These are phyloP conservation scores for Saccostrea echinata DNA, from an alignment of 1,140 invertebrate species.

Conservation along the genomic window DNA sequence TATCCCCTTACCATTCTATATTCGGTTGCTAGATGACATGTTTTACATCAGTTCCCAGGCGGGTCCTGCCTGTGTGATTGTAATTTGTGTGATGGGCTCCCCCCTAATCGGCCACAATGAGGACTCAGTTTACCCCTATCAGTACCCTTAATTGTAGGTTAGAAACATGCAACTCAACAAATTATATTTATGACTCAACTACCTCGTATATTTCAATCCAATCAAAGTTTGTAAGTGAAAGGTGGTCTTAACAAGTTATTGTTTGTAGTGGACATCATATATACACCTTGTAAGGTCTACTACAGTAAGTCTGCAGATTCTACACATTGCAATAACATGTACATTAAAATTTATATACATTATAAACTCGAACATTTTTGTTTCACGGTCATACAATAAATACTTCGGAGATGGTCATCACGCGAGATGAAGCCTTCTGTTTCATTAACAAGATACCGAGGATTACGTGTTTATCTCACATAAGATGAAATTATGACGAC, in stretches of 20 bases:
- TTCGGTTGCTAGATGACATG: conserved; percentile 11
- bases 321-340: background rate
- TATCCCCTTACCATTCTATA: conserved; percentile 2
- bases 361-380: background rate
- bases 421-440: background rate
- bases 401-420: background rate
- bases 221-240: background rate
- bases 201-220: background rate
- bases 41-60: conserved; percentile 21
- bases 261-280: background rate
- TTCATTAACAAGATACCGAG: background rate
- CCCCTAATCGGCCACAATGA: background rate
- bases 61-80: background rate
- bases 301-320: background rate
- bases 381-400: background rate
- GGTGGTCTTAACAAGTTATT: background rate
- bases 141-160: background rate
- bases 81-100: conserved; percentile 24
- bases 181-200: background rate
- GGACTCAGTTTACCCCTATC: conserved; percentile 1
- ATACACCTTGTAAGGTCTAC: too few relatives aligned
- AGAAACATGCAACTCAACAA: background rate
- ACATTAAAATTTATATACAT: background rate
- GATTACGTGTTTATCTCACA: background rate
- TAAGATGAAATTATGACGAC: background rate